Conservation (phyloP, 2,888 invertebrate genomes). For the Hypomecis atomaria region DNA sequence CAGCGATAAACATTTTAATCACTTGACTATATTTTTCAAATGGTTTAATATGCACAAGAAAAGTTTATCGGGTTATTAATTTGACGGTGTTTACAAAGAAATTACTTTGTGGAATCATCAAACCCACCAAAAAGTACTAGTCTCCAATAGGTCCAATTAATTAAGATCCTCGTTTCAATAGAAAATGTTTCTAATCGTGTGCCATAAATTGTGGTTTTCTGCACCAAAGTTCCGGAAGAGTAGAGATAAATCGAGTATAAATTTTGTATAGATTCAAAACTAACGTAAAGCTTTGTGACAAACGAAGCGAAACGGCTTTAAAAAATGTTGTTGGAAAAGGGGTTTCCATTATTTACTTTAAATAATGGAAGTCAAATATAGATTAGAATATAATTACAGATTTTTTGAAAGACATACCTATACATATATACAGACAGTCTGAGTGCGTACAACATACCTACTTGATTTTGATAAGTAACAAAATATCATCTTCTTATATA, state of each 20-base stretch:
- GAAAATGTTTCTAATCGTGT: conserved; percentile 17
- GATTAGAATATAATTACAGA: too few relatives aligned
- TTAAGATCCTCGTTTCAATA: conserved; percentile 4
- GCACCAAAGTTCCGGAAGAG: conserved; percentile 38
- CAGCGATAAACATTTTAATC: conserved; percentile 2
- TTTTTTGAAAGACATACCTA: too few relatives aligned
- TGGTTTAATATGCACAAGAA: background rate
- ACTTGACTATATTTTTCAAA: background rate
- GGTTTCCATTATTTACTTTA: background rate
- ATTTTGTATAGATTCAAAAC: conserved; percentile 28
- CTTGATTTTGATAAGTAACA: too few relatives aligned
- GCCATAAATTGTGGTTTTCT: conserved; percentile 8
- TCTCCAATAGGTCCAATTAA: conserved; percentile 2
- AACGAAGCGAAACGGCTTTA: conserved; percentile 20
- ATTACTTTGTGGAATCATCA: conserved; percentile 55
- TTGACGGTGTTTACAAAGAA: conserved; percentile 51
- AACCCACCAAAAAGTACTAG: conserved; percentile 45
- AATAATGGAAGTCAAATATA: too few relatives aligned
- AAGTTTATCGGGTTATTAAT: conserved; percentile 12
- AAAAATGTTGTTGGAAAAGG: background rate
- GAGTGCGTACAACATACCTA: too few relatives aligned
- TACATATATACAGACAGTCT: too few relatives aligned
- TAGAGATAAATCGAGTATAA: conserved; percentile 39
- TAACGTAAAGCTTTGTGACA: conserved; percentile 30
- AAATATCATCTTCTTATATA: too few relatives aligned